Evolutionary conservation across 92 coral and sea anemone species (phyloP).

Genomic region (Galaxea fascicularis): DNA sequence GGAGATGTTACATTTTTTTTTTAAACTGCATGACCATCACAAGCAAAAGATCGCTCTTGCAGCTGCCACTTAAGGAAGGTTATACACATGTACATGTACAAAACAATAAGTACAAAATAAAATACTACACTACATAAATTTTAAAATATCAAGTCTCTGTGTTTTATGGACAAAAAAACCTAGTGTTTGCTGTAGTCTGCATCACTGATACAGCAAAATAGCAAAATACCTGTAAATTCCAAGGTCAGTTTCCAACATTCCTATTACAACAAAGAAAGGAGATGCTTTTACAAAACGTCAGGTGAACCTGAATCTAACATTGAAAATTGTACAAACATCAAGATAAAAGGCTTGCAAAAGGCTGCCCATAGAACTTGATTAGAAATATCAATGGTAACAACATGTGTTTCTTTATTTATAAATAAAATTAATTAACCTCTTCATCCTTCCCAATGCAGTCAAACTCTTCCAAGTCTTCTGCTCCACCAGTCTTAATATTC

Average conservation of each 20-base stretch:
- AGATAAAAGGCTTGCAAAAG: neutral
- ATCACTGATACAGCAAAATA: neutral
- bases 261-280: slow-evolving; percentile 23
- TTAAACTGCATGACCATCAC: too few relatives aligned
- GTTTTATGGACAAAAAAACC: too few relatives aligned
- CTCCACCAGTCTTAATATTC: slow-evolving; percentile 82
- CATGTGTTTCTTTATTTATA: too few relatives aligned
- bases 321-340: neutral
- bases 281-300: too few relatives aligned
- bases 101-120: too few relatives aligned
- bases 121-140: too few relatives aligned
- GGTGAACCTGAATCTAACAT: neutral
- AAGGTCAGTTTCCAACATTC: slow-evolving; percentile 86
- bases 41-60: too few relatives aligned
- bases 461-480: slow-evolving; percentile 94
- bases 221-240: slow-evolving; percentile 78
- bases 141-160: too few relatives aligned
- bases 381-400: neutral
- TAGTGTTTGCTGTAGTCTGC: too few relatives aligned
- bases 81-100: too few relatives aligned
- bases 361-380: neutral
- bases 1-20: too few relatives aligned
- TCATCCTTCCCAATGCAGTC: slow-evolving; percentile 95
- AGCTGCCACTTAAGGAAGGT: too few relatives aligned
- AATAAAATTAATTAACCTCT: slow-evolving; percentile 60